Base-by-base conservation (phyloP, 2,113 vertebrate species). In the Typhlomys cinereus region DNA sequence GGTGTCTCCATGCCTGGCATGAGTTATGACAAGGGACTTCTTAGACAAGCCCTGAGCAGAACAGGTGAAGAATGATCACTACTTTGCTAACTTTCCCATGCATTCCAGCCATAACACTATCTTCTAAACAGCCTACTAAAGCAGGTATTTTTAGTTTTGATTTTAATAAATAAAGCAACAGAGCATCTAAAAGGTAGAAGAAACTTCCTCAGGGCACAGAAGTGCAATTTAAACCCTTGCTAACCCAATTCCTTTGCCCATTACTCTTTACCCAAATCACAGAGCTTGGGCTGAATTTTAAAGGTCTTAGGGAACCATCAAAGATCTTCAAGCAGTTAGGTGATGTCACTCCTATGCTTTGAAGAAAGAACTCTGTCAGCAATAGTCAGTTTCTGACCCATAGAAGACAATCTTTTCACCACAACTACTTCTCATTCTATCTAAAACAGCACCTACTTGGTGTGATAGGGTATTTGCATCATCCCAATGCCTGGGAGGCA, bases 121-220 rank as follows among this genome's bases (percentile, higher is more conserved):
- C 62, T 57, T 94, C 81, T 80, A 66, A 93, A 83, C 64, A 85
- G 23, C 21, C 67, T 52, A 61, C 67, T 23, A 34, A 74, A 27
- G 50, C 46, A 50, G 75, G 67, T 41, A 17, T 15, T n/a, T 44
- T 88, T 44, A 71, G 12, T 4, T 50, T 54, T 71, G 4, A 71
- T 71, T 87, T 90, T 76, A 66, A 25, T 52, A 81, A 36, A 46
- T 34, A 59, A 85, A 11, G 54, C 34, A 70, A 62, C 15, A 12
- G 39, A 75, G 34, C 17, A 10, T 13, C n/a, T 57, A n/a, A 29
- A 52, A 52, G 7, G 31, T 76, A 57, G 87, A 61, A 50, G 80
- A 44, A 91, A 78, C 66, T 59, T 61, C 57, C 5, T 64, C 8
- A 27, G 23, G 61, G 74, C 46, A 59, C 25, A 36, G 70, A 70